These are phyloP conservation scores for Pseudococcus jackbeardsleyi DNA, from an alignment of 2,888 invertebrate genomes.

Conservation along the genomic window DNA sequence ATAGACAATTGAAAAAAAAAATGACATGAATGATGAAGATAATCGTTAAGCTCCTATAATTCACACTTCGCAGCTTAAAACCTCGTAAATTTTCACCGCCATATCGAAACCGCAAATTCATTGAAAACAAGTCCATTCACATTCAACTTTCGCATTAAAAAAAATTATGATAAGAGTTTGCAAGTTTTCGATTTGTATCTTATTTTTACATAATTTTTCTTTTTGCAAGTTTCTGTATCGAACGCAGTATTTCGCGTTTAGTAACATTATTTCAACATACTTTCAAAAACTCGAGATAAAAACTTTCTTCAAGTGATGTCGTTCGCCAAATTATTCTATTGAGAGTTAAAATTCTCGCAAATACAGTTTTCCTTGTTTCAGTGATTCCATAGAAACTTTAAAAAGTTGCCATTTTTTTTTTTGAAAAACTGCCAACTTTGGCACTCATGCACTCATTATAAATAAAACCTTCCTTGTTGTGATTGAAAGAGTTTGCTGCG, in stretches of 20 bases:
- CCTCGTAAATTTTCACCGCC: not conserved
- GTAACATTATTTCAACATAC: constrained; percentile 28
- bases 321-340: constrained; percentile 47
- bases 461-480: not conserved
- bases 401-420: not conserved
- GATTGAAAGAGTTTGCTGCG: not conserved
- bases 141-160: not conserved
- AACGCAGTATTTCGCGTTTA: constrained; percentile 20
- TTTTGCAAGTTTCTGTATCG: not conserved
- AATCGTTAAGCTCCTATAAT: not conserved
- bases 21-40: too few species aligned
- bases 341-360: constrained; percentile 26
- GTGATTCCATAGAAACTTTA: constrained; percentile 4
- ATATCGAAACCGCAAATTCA: not conserved
- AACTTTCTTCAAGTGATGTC: constrained; percentile 21
- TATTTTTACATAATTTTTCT: constrained; percentile 25
- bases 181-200: constrained; percentile 11
- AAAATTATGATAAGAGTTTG: not conserved
- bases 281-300: constrained; percentile 29
- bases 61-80: not conserved
- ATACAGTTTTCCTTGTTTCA: constrained; percentile 8
- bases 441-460: constrained; percentile 3
- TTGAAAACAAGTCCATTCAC: not conserved
- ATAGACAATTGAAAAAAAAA: too few species aligned
- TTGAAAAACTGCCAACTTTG: constrained; percentile 14